Evolutionary conservation across 2,888 invertebrate genomes (phyloP), one percentile per base, ranked within the genome.

Genomic region (Drosophila macrospina): DNA sequence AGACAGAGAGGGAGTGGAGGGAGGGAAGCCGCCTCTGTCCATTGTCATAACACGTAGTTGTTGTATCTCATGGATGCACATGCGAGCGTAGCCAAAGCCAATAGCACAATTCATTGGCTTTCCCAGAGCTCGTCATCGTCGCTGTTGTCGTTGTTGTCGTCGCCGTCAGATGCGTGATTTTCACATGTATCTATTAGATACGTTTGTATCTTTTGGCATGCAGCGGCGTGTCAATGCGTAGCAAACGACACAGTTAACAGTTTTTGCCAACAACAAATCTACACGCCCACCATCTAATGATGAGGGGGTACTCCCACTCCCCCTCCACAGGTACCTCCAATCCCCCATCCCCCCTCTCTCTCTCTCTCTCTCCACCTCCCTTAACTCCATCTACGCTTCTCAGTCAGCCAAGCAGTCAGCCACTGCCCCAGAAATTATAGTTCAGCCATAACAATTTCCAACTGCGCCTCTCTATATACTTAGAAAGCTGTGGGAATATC

Each of bases 131-230:
- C 45, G 44, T 20, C 26, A 39, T 36, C 20, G 6, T 13, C 36
- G n/a, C 13, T 13, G 13, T 36, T 13, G 1, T 16, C 37, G 15
- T 67, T 60, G 65, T 64, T 13, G 7, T 36, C 13, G 15, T 37
- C 4, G 15, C 62, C 57, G 69, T 65, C 71, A 80, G 86, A 89
- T 89, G 88, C 87, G 83, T 90, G 88, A 89, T 90, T 89, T 89
- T 88, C 89, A 79, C 87, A 90, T 87, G 89, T 86, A 86, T 79
- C 89, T 88, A 88, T 85, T 88, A 86, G 80, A 80, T 88, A 85
- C 88, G 86, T 85, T 81, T 83, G 85, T 86, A 78, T 86, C 69
- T 78, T 32, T 51, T 32, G 55, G 55, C 59, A 55, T 68, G 70
- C 67, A 57, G 68, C 68, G 52, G 75, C 86, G 84, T 81, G 82